These are phyloP conservation scores for Xanthia togata DNA, from an alignment of 2,888 invertebrate species.

Conservation along the genomic window DNA sequence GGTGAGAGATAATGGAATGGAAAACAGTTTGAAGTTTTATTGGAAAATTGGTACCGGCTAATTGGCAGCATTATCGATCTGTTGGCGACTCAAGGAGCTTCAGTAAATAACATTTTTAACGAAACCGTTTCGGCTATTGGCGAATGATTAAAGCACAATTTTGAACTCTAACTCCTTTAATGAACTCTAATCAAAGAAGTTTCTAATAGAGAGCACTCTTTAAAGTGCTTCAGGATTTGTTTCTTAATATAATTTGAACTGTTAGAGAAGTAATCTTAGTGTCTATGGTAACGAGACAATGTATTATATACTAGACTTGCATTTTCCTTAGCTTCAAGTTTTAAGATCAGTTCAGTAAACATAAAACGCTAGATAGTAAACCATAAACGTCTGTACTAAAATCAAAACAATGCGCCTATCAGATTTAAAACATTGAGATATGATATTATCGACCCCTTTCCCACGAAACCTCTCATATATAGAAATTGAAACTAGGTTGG, in stretches of 20 bases:
- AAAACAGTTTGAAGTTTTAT: constrained; percentile 91
- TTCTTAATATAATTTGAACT: constrained; percentile 67
- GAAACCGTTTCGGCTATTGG: constrained; percentile 72
- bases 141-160: constrained; percentile 66
- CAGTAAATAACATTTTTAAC: constrained; percentile 78
- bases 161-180: constrained; percentile 71
- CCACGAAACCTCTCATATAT: constrained; percentile 82
- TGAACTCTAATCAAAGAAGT: constrained; percentile 69
- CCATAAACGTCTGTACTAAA: constrained; percentile 30
- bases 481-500: constrained; percentile 88
- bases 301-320: background rate
- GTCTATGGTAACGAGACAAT: constrained; percentile 26
- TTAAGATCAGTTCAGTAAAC: background rate
- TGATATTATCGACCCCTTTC: constrained; percentile 76
- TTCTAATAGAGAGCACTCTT: constrained; percentile 68
- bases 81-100: constrained; percentile 79
- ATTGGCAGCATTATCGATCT: constrained; percentile 89
- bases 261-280: constrained; percentile 49
- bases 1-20: constrained; percentile 90
- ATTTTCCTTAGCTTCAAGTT: constrained; percentile 7
- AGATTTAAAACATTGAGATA: constrained; percentile 70
- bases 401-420: constrained; percentile 62
- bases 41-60: constrained; percentile 90
- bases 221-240: constrained; percentile 68
- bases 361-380: background rate